These are phyloP conservation scores for Corythornis vintsioides DNA, from an alignment of 2,113 vertebrate genomes.

Conservation along the genomic window DNA sequence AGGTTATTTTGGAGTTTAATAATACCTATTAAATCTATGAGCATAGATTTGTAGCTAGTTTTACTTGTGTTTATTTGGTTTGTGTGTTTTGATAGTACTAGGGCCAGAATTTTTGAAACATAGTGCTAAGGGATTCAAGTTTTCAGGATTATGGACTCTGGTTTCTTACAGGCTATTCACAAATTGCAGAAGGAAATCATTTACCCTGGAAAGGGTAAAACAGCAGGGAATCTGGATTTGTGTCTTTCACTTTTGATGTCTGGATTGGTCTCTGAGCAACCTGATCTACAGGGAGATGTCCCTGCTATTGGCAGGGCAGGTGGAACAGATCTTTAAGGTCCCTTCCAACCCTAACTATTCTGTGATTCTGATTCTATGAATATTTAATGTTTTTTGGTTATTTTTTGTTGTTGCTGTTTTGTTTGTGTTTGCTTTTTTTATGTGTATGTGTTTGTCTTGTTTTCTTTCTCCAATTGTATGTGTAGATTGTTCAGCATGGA, in stretches of 20 bases:
- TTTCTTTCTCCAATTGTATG: neutral
- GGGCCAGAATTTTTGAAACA: neutral
- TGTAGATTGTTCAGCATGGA: neutral
- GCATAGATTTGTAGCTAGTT: neutral
- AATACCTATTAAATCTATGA: neutral
- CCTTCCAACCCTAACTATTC: too few relatives aligned
- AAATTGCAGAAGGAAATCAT: neutral
- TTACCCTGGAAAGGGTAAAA: neutral
- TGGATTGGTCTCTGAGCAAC: too few relatives aligned
- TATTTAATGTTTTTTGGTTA: too few relatives aligned
- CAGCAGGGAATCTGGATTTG: neutral
- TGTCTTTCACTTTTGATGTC: neutral
- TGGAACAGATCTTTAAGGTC: too few relatives aligned
- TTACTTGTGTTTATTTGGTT: neutral
- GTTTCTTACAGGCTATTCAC: neutral
- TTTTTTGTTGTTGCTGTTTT: too few relatives aligned
- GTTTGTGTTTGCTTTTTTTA: neutral
- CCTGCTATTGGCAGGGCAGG: too few relatives aligned
- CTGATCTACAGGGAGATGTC: too few relatives aligned
- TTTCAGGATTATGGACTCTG: neutral
- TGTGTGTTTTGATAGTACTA: neutral
- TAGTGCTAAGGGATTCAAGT: neutral
- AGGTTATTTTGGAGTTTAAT: fast-evolving
- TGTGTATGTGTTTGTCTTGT: neutral
- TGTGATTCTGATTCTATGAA: too few relatives aligned